A percentile compares a stretch with the other conserved stretches of the same genome.
These are phyloP conservation scores for Montipora efflorescens DNA, from an alignment of 64 coral and sea anemone species.

Conservation along the genomic window DNA sequence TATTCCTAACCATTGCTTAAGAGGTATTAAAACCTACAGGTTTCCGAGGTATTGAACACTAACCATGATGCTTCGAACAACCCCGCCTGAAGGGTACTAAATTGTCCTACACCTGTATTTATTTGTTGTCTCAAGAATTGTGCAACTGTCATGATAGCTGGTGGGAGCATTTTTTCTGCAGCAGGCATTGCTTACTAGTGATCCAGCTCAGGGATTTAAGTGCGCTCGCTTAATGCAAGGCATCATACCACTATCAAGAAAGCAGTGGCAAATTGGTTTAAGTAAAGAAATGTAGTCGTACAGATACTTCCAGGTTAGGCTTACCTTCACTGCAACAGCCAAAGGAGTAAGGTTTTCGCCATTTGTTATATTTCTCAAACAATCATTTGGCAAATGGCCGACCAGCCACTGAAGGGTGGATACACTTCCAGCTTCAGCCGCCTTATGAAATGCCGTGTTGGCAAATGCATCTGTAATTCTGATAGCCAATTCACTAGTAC, in stretches of 20 bases:
- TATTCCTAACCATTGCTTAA: too few species aligned
- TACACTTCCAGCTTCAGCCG: slow-evolving; percentile 68
- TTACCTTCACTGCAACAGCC: slow-evolving; percentile 75
- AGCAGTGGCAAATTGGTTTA: not conserved
- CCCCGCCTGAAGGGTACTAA: too few species aligned
- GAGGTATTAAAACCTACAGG: too few species aligned
- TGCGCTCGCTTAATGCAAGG: not conserved
- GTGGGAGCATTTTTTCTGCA: too few species aligned
- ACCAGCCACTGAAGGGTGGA: slow-evolving; percentile 84
- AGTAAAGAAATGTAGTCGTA: not conserved
- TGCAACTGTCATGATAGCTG: too few species aligned
- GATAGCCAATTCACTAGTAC: slow-evolving; percentile 68
- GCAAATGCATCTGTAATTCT: slow-evolving; percentile 57
- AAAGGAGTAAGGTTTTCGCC: slow-evolving; percentile 58
- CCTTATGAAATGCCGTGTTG: slow-evolving; percentile 82
- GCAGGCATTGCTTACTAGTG: too few species aligned
- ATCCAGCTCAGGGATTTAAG: too few species aligned
- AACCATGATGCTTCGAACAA: too few species aligned
- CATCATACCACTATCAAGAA: not conserved
- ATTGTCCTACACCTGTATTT: too few species aligned
- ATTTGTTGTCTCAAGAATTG: too few species aligned
- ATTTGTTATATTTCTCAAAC: slow-evolving; percentile 67
- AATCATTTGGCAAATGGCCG: slow-evolving; percentile 36
- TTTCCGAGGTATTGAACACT: too few species aligned
- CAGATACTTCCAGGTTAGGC: not conserved